A percentile compares a stretch with the other conserved stretches of the same genome.
Evolutionary conservation across 1,140 invertebrate genomes (phyloP).

Genomic region (Zaprionus davidi): DNA sequence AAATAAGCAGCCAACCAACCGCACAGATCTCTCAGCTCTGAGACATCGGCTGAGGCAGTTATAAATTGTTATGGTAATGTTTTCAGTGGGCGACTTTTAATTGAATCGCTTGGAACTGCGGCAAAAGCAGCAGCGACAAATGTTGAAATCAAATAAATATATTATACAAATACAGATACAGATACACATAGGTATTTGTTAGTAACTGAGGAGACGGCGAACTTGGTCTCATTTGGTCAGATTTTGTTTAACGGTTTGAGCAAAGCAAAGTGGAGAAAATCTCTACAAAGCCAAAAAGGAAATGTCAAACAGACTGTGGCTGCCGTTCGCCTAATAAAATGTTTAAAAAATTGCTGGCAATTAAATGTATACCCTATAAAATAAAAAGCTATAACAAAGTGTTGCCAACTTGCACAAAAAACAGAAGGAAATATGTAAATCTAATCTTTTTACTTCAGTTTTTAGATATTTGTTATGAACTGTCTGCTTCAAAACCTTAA

Average conservation of each 20-base stretch:
- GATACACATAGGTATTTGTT: constrained; percentile 16
- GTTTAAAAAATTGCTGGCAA: constrained; percentile 21
- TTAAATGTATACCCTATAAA: constrained; percentile 18
- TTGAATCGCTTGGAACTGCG: constrained; percentile 63
- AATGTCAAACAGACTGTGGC: constrained; percentile 46
- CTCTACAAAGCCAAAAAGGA: constrained; percentile 27
- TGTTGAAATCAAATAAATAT: constrained; percentile 65
- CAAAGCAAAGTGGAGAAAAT: constrained; percentile 34
- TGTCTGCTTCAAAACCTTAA: too few relatives aligned
- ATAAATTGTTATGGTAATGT: constrained; percentile 79
- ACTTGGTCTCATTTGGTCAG: constrained; percentile 32
- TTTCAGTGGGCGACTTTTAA: constrained; percentile 73
- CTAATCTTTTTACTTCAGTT: too few relatives aligned
- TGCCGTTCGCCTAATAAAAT: constrained; percentile 37
- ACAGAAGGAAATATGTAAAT: too few relatives aligned
- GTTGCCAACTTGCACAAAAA: neutral
- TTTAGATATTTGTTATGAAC: too few relatives aligned
- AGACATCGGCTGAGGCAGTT: constrained; percentile 67
- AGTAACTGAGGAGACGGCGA: constrained; percentile 7
- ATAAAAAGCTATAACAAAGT: neutral
- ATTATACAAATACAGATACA: constrained; percentile 27
- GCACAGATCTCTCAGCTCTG: constrained; percentile 43
- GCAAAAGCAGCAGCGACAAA: constrained; percentile 37
- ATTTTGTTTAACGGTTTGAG: constrained; percentile 17
- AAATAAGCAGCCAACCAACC: constrained; percentile 54